These are phyloP conservation scores for Bos taurus DNA, from an alignment of 2,113 vertebrate genomes.

Conservation along the genomic window ARS-UCD2.0 NC_037351.1:52566501-52567000, in stretches of 20 bases:
- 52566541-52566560: background rate
- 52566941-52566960: background rate
- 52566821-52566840: background rate
- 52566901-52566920: background rate
- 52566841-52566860: constrained; percentile 1
- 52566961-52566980: background rate
- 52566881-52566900: background rate
- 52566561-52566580: background rate
- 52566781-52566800: background rate
- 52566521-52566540: background rate
- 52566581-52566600: background rate
- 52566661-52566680: background rate
- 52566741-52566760: background rate
- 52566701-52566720: background rate
- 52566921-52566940: background rate
- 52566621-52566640: background rate
- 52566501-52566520: background rate
- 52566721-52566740: background rate
- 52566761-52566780: background rate
- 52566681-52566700: background rate
- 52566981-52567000: background rate
- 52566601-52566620: background rate
- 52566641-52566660: background rate
- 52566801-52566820: background rate
- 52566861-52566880: background rate